Base-by-base conservation (phyloP, 1,140 invertebrate species). In the Brachionus koreanus region DNA sequence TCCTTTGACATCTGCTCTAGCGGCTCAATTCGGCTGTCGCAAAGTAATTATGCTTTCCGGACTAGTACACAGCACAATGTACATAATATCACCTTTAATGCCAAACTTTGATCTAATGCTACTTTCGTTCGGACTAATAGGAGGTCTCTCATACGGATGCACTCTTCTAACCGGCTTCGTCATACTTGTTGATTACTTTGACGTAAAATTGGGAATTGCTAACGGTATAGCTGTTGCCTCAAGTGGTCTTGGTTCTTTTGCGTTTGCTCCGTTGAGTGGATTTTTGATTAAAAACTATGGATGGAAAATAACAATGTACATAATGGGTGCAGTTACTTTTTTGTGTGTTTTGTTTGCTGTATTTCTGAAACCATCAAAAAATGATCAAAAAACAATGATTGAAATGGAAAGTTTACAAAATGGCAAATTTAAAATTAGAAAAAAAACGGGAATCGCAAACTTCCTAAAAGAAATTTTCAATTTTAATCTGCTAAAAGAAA, bases 151-250 rank as follows among this genome's bases (percentile, higher is more conserved):
- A 16, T 82, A 63, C 6, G 81, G 81, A 1, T 67, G 42, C 5
- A 57, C 57, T 19, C 67, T 29, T 39, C 35, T 82, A 7, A 42
- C 61, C 0, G 94, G 94, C 5, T 93, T 96, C 39, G 92, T 96
- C 84, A 93, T 93, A 5, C 92, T 95, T 2, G 94, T 94, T 7
- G 94, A 95, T 89, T 97, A 96, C 90, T 97, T 97, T 88, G 94
- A 96, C 87, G 93, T 92, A 88, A 94, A 93, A 91, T 89, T 95
- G 72, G 94, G 94, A 1, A 89, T 97, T 75, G 95, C 95, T 0
- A 96, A 94, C 0, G 95, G 95, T n/a, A 92, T 97, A 46, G 93
- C 94, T 0, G 74, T 87, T 2, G 86, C 85, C 77, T 87, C 87
- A 6, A 85, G 86, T 5, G 88, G 88, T 0, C 84, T 87, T 19